A percentile compares a stretch with the other conserved stretches of the same genome.
These are phyloP conservation scores for Phrynosoma platyrhinos DNA, from an alignment of 2,113 vertebrate species.

Conservation along the genomic window DNA sequence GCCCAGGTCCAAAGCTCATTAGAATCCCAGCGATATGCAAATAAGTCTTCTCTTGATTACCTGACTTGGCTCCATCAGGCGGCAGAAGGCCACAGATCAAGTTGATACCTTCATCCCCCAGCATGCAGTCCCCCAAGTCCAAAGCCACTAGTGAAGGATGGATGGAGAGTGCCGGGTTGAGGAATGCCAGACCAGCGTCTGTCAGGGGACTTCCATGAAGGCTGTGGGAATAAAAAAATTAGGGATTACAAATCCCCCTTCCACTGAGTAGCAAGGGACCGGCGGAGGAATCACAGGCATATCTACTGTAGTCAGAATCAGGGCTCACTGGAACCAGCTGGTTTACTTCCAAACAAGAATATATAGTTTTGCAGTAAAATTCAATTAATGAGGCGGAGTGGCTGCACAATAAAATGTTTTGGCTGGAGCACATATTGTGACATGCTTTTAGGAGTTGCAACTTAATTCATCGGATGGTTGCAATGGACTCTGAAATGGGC, in stretches of 20 bases:
- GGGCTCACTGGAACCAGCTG: neutral
- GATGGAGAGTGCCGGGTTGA: conserved; percentile 89
- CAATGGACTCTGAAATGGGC: neutral
- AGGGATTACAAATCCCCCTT: conserved; percentile 43
- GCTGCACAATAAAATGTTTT: neutral
- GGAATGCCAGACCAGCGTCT: conserved; percentile 89
- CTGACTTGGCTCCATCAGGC: conserved; percentile 94
- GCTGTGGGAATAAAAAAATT: conserved; percentile 74
- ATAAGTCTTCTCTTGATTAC: conserved; percentile 74
- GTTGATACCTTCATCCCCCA: conserved; percentile 92
- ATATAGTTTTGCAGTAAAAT: neutral
- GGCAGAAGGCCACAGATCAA: conserved; percentile 95
- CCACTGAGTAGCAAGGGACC: neutral
- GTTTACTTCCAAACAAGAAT: neutral
- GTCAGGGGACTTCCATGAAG: conserved; percentile 93
- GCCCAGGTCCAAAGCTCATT: neutral
- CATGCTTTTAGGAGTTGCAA: neutral
- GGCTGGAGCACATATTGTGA: neutral
- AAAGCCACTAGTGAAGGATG: conserved; percentile 92
- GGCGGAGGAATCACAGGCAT: neutral
- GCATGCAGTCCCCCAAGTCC: conserved; percentile 95
- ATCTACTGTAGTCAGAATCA: neutral
- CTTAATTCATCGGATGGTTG: neutral
- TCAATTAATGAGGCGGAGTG: neutral
- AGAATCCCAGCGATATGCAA: conserved; percentile 1